phyloP scores from a whole-genome alignment of 2,113 vertebrate species.

The Bos indicus region DNA sequence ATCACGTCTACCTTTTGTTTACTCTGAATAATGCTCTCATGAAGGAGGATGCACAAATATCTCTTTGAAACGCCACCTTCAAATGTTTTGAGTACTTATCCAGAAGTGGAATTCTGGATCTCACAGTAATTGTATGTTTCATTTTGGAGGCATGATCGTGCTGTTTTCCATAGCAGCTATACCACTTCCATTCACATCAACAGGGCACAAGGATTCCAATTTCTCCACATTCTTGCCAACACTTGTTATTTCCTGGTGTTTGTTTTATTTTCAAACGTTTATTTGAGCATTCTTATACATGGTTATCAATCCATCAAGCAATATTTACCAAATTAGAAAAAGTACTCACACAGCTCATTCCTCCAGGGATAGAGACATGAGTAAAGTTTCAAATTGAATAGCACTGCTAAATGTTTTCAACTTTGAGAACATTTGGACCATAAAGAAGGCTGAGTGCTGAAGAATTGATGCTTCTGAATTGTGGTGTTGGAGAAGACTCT shows the following conservation, averaged over 20 bases:
- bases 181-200: background rate
- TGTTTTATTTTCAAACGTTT: background rate
- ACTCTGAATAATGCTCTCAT: background rate
- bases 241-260: background rate
- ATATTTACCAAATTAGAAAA: background rate
- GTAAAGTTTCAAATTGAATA: background rate
- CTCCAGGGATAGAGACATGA: background rate
- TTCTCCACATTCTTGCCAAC: background rate
- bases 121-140: background rate
- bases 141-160: background rate
- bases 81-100: background rate
- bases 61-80: background rate
- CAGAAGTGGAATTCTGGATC: background rate
- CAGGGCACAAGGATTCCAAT: background rate
- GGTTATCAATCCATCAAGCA: background rate
- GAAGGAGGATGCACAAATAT: background rate
- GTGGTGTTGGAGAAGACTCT: background rate
- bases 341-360: background rate
- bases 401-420: background rate
- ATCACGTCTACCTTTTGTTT: background rate
- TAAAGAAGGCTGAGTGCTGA: background rate
- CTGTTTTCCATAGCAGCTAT: background rate
- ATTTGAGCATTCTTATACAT: background rate
- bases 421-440: background rate
- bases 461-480: background rate